These are phyloP conservation scores for Catotricha subobsoleta DNA, from an alignment of 2,888 invertebrate genomes.

Conservation along the genomic window DNA sequence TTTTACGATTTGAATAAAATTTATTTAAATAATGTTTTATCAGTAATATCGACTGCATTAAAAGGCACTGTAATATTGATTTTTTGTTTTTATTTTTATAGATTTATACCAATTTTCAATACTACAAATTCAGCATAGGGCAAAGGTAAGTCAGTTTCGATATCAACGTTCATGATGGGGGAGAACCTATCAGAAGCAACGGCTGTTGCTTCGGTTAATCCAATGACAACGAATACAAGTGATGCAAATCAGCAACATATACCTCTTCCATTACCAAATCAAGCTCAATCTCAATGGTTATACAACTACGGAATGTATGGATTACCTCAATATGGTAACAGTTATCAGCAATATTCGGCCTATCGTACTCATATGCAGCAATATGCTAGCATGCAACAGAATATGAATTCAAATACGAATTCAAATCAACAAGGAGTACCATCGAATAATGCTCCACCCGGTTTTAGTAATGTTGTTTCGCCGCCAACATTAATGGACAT, in stretches of 20 bases:
- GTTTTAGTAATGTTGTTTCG: conserved; percentile 28
- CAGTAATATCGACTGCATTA: no score
- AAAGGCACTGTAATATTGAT: no score
- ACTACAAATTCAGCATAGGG: no score
- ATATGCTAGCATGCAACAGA: conserved; percentile 15
- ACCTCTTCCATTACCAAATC: not conserved
- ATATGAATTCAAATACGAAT: no score
- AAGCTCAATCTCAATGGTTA: not conserved
- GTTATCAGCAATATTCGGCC: conserved; percentile 11
- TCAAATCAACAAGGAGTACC: conserved; percentile 15
- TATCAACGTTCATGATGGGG: not conserved
- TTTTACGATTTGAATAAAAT: no score
- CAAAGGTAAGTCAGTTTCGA: conserved; percentile 4
- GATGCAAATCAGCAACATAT: not conserved
- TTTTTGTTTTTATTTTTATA: no score
- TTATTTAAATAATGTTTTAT: no score
- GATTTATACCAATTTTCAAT: no score
- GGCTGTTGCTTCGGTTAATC: not conserved
- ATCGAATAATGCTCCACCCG: conserved; percentile 29
- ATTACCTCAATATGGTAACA: conserved; percentile 1
- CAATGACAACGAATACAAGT: not conserved
- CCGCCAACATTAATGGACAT: not conserved
- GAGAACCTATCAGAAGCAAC: not conserved
- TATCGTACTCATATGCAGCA: conserved; percentile 13
- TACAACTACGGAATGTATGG: no score